phyloP scores from a whole-genome alignment of 2,113 vertebrate genomes.

The Trogon surrucura region DNA sequence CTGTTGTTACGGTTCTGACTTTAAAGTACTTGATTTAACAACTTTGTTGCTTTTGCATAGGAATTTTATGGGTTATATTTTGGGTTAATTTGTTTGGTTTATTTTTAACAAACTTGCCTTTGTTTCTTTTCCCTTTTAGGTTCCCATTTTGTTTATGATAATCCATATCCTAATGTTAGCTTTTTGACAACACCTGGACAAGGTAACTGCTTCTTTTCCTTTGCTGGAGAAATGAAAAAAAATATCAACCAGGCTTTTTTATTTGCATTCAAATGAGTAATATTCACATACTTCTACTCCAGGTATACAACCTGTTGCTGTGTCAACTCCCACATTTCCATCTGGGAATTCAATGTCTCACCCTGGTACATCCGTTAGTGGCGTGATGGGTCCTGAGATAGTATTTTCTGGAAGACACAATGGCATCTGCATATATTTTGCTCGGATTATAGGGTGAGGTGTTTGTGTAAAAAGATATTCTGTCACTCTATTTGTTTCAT shows the following conservation, averaged over 20 bases:
- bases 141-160: constrained; percentile 70
- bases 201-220: constrained; percentile 68
- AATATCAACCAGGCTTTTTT: neutral
- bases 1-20: neutral
- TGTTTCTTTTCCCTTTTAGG: constrained; percentile 63
- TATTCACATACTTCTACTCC: neutral
- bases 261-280: neutral
- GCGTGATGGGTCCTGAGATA: constrained; percentile 88
- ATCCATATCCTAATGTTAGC: constrained; percentile 69
- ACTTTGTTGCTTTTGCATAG: neutral
- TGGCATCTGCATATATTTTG: constrained; percentile 94
- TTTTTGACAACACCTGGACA: constrained; percentile 76
- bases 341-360: constrained; percentile 67
- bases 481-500: neutral
- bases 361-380: constrained; percentile 69
- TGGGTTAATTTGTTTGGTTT: neutral
- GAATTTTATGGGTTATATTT: neutral
- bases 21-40: neutral
- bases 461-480: neutral
- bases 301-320: constrained; percentile 78
- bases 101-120: neutral
- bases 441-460: constrained; percentile 92
- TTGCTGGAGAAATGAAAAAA: neutral
- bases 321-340: constrained; percentile 81
- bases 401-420: constrained; percentile 98